phyloP scores from a whole-genome alignment of 2,888 invertebrate genomes.

The Eremobia ochroleuca region DNA sequence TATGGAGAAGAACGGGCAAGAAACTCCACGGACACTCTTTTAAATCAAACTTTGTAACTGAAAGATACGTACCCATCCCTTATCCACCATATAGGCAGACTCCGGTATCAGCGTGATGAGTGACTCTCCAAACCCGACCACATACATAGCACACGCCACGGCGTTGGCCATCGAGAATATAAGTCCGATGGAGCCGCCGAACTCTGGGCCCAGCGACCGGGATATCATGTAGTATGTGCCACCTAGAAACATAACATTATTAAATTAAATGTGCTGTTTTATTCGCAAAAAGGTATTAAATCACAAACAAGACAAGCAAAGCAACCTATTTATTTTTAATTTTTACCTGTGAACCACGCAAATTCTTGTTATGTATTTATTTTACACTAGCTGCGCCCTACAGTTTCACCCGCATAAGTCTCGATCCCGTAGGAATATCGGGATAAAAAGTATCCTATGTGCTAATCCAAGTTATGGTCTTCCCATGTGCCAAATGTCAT shows the following conservation, averaged over 20 bases:
- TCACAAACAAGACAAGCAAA: neutral
- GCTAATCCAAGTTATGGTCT: too few species aligned
- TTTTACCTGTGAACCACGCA: neutral
- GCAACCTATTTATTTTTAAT: neutral
- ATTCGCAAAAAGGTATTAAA: neutral
- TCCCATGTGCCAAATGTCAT: too few species aligned
- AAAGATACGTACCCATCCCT: slow-evolving; percentile 82
- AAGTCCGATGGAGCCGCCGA: slow-evolving; percentile 98
- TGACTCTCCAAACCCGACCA: slow-evolving; percentile 99
- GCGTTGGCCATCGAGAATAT: slow-evolving; percentile 99
- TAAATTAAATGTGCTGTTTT: neutral
- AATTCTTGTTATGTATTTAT: neutral
- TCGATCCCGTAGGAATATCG: neutral
- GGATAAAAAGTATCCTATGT: too few species aligned
- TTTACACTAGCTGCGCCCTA: neutral
- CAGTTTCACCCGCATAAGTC: neutral
- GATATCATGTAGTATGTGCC: slow-evolving; percentile 99
- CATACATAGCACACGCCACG: slow-evolving; percentile 99
- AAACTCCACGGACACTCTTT: neutral
- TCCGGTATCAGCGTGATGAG: slow-evolving; percentile 93
- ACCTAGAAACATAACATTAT: slow-evolving; percentile 89
- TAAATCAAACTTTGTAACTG: neutral
- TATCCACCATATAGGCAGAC: slow-evolving; percentile 85
- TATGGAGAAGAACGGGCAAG: neutral
- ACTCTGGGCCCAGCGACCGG: slow-evolving; percentile 98